These are phyloP conservation scores for Heterotilapia buettikoferi DNA, from an alignment of 2,113 vertebrate genomes.

Conservation along the genomic window DNA sequence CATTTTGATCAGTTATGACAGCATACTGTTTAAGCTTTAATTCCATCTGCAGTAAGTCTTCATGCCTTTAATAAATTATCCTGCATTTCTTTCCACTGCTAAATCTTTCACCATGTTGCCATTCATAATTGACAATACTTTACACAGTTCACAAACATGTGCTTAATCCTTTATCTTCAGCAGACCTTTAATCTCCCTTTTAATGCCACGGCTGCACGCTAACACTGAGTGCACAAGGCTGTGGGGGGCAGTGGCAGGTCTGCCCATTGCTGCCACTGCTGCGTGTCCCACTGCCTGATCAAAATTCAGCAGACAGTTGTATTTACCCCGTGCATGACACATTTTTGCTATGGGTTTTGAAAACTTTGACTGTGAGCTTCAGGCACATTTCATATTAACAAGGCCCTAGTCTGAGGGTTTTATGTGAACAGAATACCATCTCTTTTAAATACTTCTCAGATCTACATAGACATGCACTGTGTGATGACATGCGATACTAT, in stretches of 20 bases:
- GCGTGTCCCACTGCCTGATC: slow-evolving; percentile 34
- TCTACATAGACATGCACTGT: neutral
- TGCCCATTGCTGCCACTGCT: neutral
- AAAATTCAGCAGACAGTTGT: slow-evolving; percentile 45
- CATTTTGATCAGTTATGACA: neutral
- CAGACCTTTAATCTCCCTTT: slow-evolving; percentile 43
- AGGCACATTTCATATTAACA: slow-evolving; percentile 40
- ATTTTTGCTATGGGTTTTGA: slow-evolving; percentile 35
- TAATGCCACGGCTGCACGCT: slow-evolving; percentile 33
- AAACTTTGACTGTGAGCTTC: slow-evolving; percentile 47
- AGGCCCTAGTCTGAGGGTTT: slow-evolving; percentile 10
- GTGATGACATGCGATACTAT: neutral
- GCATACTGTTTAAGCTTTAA: neutral
- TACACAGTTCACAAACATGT: slow-evolving; percentile 25
- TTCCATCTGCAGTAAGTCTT: neutral
- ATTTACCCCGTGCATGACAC: slow-evolving; percentile 26
- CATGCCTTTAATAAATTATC: neutral
- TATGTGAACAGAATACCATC: slow-evolving; percentile 24
- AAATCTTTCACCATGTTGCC: slow-evolving; percentile 20
- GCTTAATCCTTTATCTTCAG: slow-evolving; percentile 40
- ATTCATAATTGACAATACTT: slow-evolving; percentile 32
- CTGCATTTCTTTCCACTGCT: slow-evolving; percentile 11
- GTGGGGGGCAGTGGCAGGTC: neutral
- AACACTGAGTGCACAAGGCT: slow-evolving; percentile 18
- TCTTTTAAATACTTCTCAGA: slow-evolving; percentile 23